Base-by-base conservation (phyloP, 2,113 vertebrate genomes). In the Phainopepla nitens region DNA sequence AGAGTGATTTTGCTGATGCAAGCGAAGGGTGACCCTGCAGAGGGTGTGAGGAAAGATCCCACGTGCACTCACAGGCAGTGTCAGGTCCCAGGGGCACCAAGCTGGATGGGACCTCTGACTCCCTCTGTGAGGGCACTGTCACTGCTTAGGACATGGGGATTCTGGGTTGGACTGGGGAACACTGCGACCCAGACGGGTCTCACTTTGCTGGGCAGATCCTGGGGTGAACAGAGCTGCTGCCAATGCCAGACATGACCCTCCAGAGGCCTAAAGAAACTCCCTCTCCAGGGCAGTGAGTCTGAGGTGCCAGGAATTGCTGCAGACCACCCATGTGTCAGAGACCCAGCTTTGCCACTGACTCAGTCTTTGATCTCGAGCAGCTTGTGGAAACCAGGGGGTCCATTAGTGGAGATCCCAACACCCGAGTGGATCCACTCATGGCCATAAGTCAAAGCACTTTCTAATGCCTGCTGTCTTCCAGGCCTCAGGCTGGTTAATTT, bases 31-130 rank as follows among this genome's bases (percentile, higher is more conserved):
- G 29, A 57, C 35, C 31, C 35, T 68, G 53, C 28, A 27, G 19
- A 82, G 10, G 29, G 13, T n/a, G 42, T 19, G 35, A 44, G 45
- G n/a, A 78, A 17, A 85, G 36, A 36, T n/a, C 25, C 33, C 6
- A 1, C 1, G 1, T 13, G 35, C 0, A 0, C 17, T 42, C 20
- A 20, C 9, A 0, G 5, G 66, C 8, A 57, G 36, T 23, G 11
- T 4, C 50, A 16, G 49, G 36, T 24, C 19, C 51, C 45, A 44
- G 69, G 29, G 21, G 13, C 69, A 28, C 8, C 2, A 15, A 8
- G 44, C 35, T 45, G 49, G 70, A 2, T n/a, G 35, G 22, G 4
- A 1, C 62, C 70, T 53, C 29, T 42, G 61, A 31, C 15, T 12
- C 58, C 29, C 8, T 17, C 22, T 4, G 3, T 15, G 35, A 69